These are phyloP conservation scores for Sthenelais limicola DNA, from an alignment of 2,888 invertebrate genomes.

Conservation along the genomic window DNA sequence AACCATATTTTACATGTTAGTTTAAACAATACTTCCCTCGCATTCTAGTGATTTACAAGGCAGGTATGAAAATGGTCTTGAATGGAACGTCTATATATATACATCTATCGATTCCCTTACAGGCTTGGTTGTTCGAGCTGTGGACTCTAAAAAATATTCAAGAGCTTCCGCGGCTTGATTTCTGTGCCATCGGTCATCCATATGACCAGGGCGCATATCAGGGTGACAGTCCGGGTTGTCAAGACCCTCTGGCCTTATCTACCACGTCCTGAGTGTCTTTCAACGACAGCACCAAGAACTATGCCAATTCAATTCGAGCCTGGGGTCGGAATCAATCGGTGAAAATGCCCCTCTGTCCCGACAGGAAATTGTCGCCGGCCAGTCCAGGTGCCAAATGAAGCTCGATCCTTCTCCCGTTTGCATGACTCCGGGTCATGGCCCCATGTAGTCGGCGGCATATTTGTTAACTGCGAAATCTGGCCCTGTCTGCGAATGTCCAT, in stretches of 20 bases:
- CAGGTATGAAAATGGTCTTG: no score
- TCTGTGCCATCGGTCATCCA: background rate
- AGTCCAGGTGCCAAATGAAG: conserved; percentile 27
- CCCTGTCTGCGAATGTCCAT: no score
- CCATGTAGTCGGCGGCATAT: background rate
- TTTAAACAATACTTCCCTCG: no score
- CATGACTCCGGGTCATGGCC: conserved; percentile 14
- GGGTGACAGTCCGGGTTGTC: background rate
- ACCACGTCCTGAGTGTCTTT: conserved; percentile 13
- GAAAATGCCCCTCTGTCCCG: background rate
- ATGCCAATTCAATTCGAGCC: conserved; percentile 26
- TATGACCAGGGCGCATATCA: background rate
- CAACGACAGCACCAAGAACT: conserved; percentile 24
- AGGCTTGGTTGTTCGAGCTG: no score
- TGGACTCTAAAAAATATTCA: no score
- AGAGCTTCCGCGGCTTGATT: no score
- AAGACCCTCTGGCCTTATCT: background rate
- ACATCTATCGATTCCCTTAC: no score
- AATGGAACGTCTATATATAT: no score
- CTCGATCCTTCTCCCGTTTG: conserved; percentile 9
- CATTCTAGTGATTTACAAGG: no score
- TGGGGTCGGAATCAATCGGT: conserved; percentile 19
- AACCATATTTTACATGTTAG: no score
- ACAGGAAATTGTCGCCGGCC: conserved; percentile 30
- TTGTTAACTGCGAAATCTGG: background rate